These are phyloP conservation scores for Phalacrocorax carbo DNA, from an alignment of 2,113 vertebrate genomes.

Conservation along the genomic window DNA sequence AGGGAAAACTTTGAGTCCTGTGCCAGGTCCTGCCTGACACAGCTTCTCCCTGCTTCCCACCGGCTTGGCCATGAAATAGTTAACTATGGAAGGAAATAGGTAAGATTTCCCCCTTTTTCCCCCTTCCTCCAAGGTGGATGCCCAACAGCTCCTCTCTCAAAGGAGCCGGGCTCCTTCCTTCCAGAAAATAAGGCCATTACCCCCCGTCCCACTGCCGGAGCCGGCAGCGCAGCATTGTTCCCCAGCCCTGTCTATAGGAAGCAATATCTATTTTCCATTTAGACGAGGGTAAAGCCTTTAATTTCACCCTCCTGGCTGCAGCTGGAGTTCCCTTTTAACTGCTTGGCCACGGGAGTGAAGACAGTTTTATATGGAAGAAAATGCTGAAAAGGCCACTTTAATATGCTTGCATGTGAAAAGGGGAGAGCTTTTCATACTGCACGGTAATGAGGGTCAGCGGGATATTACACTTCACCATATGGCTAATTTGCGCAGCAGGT, in stretches of 20 bases:
- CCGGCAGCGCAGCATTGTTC: conserved; percentile 32
- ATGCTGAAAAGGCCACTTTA: conserved; percentile 67
- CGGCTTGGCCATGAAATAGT: background rate
- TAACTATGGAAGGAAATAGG: background rate
- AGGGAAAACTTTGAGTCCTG: background rate
- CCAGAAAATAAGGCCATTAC: background rate
- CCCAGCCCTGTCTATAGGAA: conserved; percentile 51
- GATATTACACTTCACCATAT: conserved; percentile 77
- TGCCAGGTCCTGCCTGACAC: background rate
- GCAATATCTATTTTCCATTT: conserved; percentile 71
- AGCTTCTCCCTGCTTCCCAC: background rate
- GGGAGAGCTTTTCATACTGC: conserved; percentile 46
- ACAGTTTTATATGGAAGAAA: conserved; percentile 70
- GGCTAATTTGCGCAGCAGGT: conserved; percentile 73
- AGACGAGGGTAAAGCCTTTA: conserved; percentile 62
- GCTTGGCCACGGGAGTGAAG: conserved; percentile 63
- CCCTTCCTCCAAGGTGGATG: background rate
- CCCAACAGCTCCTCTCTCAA: background rate
- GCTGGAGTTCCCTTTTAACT: conserved; percentile 76
- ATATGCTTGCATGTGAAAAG: conserved; percentile 62
- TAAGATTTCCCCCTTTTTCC: background rate
- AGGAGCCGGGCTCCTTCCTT: background rate
- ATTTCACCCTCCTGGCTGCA: conserved; percentile 71
- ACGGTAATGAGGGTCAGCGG: conserved; percentile 71
- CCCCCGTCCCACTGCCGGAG: background rate